phyloP scores from a whole-genome alignment of 2,888 invertebrate species.

The Tenodera sinensis region DNA sequence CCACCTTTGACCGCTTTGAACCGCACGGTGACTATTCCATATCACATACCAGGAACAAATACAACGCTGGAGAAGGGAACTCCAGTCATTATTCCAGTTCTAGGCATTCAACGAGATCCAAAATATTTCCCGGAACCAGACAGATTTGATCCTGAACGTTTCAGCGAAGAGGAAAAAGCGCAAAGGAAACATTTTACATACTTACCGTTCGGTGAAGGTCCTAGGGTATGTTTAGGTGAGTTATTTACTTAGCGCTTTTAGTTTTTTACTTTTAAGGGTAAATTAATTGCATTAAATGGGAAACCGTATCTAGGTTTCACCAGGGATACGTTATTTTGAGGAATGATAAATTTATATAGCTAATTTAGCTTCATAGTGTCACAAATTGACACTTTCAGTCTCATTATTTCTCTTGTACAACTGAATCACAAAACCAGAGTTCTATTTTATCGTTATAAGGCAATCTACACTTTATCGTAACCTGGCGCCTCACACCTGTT shows the following conservation, averaged over 20 bases:
- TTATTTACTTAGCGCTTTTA: neutral
- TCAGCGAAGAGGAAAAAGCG: conserved; percentile 32
- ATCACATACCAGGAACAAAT: conserved; percentile 19
- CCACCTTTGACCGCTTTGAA: conserved; percentile 34
- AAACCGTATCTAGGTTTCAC: too few relatives aligned
- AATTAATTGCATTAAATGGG: too few relatives aligned
- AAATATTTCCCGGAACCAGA: conserved; percentile 37
- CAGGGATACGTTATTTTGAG: conserved; percentile 36
- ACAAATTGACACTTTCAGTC: too few relatives aligned
- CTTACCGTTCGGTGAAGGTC: conserved; percentile 24
- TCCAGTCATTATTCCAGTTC: conserved; percentile 30
- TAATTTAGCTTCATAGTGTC: too few relatives aligned
- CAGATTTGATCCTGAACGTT: conserved; percentile 39
- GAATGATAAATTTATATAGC: conserved; percentile 25
- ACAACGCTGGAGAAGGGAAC: conserved; percentile 41
- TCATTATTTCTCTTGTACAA: too few relatives aligned
- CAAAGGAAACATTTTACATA: conserved; percentile 29
- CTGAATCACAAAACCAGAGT: too few relatives aligned
- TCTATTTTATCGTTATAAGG: too few relatives aligned
- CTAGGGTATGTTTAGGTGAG: conserved; percentile 19
- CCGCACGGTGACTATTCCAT: conserved; percentile 28
- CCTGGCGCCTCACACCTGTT: too few relatives aligned
- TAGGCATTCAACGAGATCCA: conserved; percentile 35
- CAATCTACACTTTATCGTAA: too few relatives aligned
- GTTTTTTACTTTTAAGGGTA: neutral